Conservation (phyloP, 2,888 invertebrate genomes). For the Odontothrips loti region DNA sequence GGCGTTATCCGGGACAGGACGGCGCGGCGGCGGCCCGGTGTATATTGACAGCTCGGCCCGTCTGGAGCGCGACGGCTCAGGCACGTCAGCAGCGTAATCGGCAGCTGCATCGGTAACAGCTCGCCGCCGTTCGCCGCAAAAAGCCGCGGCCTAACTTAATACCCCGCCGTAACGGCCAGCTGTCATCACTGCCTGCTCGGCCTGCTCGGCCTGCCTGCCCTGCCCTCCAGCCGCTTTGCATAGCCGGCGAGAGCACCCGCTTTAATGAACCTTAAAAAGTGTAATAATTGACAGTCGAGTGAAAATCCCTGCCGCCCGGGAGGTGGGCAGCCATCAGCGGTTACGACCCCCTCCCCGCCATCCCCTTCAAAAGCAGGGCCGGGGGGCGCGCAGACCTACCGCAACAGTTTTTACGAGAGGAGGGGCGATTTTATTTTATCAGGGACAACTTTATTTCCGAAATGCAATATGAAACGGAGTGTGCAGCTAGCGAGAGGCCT, state of each 20-base stretch:
- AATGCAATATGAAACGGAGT: neutral
- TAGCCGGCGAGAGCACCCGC: neutral
- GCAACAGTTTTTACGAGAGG: neutral
- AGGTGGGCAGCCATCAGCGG: neutral
- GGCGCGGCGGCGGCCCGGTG: too few species aligned
- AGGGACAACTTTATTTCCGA: too few species aligned
- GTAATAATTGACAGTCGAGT: conserved; percentile 6
- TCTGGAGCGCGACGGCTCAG: too few species aligned
- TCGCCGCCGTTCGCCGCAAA: too few species aligned
- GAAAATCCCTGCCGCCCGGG: neutral
- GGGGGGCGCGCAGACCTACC: neutral
- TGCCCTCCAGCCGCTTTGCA: neutral
- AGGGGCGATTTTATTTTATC: neutral
- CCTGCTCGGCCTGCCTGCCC: too few species aligned
- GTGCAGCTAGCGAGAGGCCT: neutral
- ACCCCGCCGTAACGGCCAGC: too few species aligned
- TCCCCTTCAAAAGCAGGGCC: neutral
- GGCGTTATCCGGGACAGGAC: too few species aligned
- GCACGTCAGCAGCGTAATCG: too few species aligned
- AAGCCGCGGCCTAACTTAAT: too few species aligned
- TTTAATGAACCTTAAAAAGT: conserved; percentile 21
- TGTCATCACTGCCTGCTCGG: too few species aligned
- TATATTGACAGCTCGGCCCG: too few species aligned
- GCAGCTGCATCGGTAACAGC: too few species aligned
- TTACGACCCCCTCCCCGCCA: neutral